Percentiles rank a stretch among this genome's conserved stretches.
Evolutionary conservation across 2,888 invertebrate genomes (phyloP).

Genomic region (Morpho achilles): DNA sequence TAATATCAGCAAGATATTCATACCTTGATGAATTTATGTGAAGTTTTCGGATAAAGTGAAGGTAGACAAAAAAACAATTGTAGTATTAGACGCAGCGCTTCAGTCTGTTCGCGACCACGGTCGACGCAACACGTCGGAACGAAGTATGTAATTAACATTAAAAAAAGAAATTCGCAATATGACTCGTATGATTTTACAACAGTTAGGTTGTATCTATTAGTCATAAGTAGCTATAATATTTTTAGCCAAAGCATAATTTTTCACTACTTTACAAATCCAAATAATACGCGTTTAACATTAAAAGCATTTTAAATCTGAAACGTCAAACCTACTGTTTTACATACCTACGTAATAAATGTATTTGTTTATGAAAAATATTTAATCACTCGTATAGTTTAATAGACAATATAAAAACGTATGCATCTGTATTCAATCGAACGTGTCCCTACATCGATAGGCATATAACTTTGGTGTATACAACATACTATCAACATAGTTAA

Average conservation of each 20-base stretch:
- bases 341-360: constrained; percentile 31
- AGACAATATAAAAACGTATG: constrained; percentile 38
- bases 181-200: no score
- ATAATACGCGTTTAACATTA: constrained; percentile 47
- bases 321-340: constrained; percentile 42
- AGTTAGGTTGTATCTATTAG: no score
- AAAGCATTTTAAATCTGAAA: constrained; percentile 49
- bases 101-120: no score
- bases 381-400: constrained; percentile 33
- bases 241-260: constrained; percentile 41
- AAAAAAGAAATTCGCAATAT: no score
- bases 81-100: no score
- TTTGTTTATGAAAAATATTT: constrained; percentile 46
- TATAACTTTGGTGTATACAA: constrained; percentile 30
- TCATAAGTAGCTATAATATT: constrained; percentile 45
- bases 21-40: no score
- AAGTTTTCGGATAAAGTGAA: no score
- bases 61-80: no score
- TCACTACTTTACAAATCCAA: constrained; percentile 43
- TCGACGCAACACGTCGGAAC: no score
- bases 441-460: constrained; percentile 17
- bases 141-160: no score
- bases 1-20: no score
- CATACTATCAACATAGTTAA: constrained; percentile 23
- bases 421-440: constrained; percentile 29